These are phyloP conservation scores for Tretioscincus oriximinensis DNA, from an alignment of 2,113 vertebrate genomes.

Conservation along the genomic window DNA sequence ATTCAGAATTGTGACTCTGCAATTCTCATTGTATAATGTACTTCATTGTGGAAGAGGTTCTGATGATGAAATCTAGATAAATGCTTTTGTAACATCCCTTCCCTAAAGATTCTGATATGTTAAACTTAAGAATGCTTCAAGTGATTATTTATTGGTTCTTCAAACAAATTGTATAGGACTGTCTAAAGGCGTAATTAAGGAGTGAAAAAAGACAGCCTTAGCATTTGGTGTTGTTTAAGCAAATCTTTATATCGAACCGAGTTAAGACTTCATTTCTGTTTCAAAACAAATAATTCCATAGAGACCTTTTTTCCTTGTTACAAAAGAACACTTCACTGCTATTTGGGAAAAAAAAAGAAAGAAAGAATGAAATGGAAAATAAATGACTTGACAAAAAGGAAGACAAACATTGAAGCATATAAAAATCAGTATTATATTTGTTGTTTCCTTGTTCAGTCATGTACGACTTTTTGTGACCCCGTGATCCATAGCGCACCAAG, in stretches of 20 bases:
- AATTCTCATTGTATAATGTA: not conserved
- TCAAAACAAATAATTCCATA: not conserved
- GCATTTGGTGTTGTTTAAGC: rapidly evolving
- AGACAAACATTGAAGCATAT: not conserved
- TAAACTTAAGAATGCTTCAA: not conserved
- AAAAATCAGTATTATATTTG: not conserved
- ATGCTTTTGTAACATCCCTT: not conserved
- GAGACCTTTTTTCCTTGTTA: not conserved
- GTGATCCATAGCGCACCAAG: no score
- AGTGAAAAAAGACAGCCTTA: not conserved
- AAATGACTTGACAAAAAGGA: not conserved
- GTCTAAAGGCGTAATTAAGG: not conserved
- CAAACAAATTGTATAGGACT: not conserved
- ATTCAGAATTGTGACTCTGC: not conserved
- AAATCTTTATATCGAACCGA: not conserved
- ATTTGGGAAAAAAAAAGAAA: not conserved
- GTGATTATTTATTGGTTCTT: not conserved
- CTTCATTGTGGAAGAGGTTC: not conserved
- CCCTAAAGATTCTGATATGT: not conserved
- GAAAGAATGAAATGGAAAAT: not conserved
- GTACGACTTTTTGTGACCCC: no score
- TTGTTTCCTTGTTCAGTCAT: no score
- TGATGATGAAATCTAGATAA: not conserved
- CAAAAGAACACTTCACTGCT: not conserved
- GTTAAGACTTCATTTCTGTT: not conserved